Evolutionary conservation across 1,140 invertebrate genomes (phyloP).

Genomic region (Chionoecetes opilio): DNA sequence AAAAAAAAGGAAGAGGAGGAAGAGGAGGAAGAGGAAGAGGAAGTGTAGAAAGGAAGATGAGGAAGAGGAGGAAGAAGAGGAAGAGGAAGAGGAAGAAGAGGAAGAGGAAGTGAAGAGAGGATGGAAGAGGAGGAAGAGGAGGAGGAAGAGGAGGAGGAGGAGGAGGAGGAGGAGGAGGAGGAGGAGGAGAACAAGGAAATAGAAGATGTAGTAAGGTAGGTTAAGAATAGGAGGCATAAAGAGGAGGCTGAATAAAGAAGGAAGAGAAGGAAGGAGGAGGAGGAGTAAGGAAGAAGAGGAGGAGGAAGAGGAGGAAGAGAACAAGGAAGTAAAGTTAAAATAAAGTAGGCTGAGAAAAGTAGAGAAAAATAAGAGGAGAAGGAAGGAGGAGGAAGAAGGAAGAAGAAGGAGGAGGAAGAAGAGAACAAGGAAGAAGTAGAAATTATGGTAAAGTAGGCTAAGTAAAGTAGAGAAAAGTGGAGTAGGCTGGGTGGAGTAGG

Average conservation of each 20-base stretch:
- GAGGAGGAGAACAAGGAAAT: not conserved
- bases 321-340: too few species aligned
- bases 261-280: not conserved
- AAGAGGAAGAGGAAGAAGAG: not conserved
- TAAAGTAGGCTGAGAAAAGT: too few species aligned
- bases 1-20: not conserved
- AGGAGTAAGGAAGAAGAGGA: not conserved
- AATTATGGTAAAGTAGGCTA: too few species aligned
- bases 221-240: not conserved
- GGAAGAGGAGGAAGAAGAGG: not conserved
- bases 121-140: not conserved
- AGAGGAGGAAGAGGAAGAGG: not conserved
- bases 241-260: not conserved
- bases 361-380: too few species aligned
- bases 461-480: too few species aligned
- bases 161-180: not conserved
- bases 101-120: not conserved
- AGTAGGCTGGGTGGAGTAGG: too few species aligned
- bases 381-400: too few species aligned
- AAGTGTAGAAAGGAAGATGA: not conserved
- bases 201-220: not conserved
- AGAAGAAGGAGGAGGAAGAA: too few species aligned
- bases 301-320: not conserved
- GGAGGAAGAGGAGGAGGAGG: not conserved
- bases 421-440: too few species aligned